Evolutionary conservation across 2,797 vertebrate species (phyloP).

Genomic region (Phrynocephalus vlangalii): DNA sequence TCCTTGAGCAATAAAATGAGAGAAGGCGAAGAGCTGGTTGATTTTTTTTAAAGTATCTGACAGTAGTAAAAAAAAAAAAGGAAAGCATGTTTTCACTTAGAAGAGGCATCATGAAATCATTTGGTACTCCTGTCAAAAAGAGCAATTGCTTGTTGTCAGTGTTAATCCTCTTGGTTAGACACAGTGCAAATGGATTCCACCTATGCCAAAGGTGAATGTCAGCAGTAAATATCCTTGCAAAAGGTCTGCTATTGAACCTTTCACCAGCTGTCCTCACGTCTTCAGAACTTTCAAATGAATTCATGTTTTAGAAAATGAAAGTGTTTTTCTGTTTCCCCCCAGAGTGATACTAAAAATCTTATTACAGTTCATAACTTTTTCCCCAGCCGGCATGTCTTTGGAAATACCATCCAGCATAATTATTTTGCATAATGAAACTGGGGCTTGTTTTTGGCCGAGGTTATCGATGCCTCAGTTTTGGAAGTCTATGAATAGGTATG

Average conservation of each 20-base stretch:
- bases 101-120: constrained; percentile 71
- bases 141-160: constrained; percentile 67
- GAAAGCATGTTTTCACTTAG: constrained; percentile 75
- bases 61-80: constrained; percentile 77
- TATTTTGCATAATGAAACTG: background rate
- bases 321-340: background rate
- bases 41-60: constrained; percentile 55
- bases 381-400: background rate
- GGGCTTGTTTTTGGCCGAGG: background rate
- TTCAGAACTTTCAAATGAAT: background rate
- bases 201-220: background rate
- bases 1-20: constrained; percentile 70
- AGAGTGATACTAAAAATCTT: background rate
- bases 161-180: constrained; percentile 58
- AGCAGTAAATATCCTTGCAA: background rate
- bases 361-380: background rate
- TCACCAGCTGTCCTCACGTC: background rate
- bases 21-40: constrained; percentile 47
- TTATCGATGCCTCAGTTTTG: background rate
- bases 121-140: constrained; percentile 71
- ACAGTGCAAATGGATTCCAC: constrained; percentile 30
- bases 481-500: background rate
- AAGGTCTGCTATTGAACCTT: background rate
- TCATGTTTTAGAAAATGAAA: background rate
- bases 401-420: background rate